Conservation (phyloP, 2,113 vertebrate genomes). For the Pholis gunnellus region DNA sequence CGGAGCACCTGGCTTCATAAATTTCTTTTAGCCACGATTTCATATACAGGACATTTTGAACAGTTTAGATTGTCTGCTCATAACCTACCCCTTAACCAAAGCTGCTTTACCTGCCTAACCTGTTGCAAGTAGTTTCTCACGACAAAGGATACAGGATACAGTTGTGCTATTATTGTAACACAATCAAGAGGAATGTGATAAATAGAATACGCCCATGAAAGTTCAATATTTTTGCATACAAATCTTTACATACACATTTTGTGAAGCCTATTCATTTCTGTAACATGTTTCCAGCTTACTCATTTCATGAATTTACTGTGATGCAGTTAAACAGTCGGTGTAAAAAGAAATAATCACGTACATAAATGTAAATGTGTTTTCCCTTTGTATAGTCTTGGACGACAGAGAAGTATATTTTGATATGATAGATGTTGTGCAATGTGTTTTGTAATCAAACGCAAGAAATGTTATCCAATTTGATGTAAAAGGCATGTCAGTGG, state of each 20-base stretch:
- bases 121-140: conserved; percentile 2
- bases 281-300: not conserved
- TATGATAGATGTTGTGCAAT: conserved; percentile 29
- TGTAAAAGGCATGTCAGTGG: conserved; percentile 31
- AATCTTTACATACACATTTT: not conserved
- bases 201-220: not conserved
- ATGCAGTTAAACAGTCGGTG: not conserved
- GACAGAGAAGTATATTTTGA: conserved; percentile 43
- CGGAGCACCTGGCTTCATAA: not conserved
- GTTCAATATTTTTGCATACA: not conserved
- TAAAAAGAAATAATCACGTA: not conserved
- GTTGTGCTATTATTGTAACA: not conserved
- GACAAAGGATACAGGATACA: not conserved
- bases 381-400: not conserved
- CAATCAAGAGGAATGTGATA: conserved; percentile 18
- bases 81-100: conserved; percentile 6
- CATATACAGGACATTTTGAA: not conserved
- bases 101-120: conserved; percentile 7
- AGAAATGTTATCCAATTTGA: conserved; percentile 10
- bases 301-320: not conserved
- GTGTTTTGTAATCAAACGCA: conserved; percentile 22
- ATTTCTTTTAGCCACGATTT: not conserved
- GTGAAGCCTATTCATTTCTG: not conserved
- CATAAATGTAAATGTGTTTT: not conserved
- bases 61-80: not conserved